These are phyloP conservation scores for Teleogryllus occipitalis DNA, from an alignment of 1,140 invertebrate genomes.

Conservation along the genomic window DNA sequence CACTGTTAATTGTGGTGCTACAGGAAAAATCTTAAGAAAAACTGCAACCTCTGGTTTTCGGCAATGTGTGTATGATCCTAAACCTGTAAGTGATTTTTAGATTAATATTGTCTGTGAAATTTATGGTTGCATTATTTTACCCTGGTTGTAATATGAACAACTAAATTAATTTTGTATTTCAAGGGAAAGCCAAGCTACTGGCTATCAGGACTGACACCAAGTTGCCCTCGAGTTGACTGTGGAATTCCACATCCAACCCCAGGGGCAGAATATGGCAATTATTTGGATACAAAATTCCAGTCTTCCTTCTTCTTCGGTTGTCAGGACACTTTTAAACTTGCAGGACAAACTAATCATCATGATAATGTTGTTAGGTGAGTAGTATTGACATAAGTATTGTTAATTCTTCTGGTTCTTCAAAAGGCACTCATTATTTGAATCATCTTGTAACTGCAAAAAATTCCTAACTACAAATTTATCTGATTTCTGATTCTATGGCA, in stretches of 20 bases:
- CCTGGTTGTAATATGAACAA: not conserved
- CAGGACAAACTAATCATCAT: slow-evolving; percentile 81
- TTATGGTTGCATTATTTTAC: not conserved
- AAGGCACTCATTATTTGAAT: no score
- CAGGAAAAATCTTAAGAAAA: slow-evolving; percentile 66
- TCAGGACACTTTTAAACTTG: slow-evolving; percentile 89
- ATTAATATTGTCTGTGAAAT: not conserved
- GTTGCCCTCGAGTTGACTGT: slow-evolving; percentile 81
- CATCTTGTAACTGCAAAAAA: no score
- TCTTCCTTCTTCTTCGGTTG: slow-evolving; percentile 94
- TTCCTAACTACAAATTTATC: no score
- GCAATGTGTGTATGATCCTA: slow-evolving; percentile 93
- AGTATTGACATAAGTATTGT: not conserved
- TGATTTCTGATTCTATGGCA: no score
- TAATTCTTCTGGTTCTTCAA: no score
- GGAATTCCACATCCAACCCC: slow-evolving; percentile 77
- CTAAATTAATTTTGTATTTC: slow-evolving; percentile 17
- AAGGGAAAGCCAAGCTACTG: slow-evolving; percentile 82
- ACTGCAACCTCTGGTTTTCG: slow-evolving; percentile 75
- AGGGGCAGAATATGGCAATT: slow-evolving; percentile 87
- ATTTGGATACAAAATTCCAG: slow-evolving; percentile 78
- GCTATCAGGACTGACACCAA: slow-evolving; percentile 76
- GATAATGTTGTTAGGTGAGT: slow-evolving; percentile 75
- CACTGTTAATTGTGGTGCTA: slow-evolving; percentile 68
- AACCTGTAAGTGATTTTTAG: slow-evolving; percentile 47